A percentile compares a stretch with the other conserved stretches of the same genome.
These are phyloP conservation scores for Hippocampus comes DNA, from an alignment of 2,113 vertebrate genomes.

Conservation along the genomic window DNA sequence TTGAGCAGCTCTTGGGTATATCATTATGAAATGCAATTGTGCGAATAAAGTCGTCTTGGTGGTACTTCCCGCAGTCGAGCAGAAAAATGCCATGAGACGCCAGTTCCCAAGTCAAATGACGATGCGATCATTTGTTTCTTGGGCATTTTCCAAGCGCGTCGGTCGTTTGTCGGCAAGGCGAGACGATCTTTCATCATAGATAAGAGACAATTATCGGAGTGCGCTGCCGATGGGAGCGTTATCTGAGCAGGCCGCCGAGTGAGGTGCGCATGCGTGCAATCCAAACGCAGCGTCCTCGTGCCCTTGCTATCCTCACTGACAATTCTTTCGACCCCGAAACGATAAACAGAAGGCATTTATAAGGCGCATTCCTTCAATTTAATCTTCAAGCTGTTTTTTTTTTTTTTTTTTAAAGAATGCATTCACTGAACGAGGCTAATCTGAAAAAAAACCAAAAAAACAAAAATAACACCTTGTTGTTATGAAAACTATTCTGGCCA, in stretches of 20 bases:
- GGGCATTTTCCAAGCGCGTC: constrained; percentile 1
- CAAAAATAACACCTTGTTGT: neutral
- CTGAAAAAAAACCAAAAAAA: neutral
- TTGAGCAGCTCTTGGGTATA: no score
- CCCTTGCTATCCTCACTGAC: constrained; percentile 63
- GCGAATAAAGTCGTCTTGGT: no score
- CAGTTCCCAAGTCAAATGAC: neutral
- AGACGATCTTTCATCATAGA: constrained; percentile 62
- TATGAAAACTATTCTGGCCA: constrained; percentile 21
- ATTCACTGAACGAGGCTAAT: neutral
- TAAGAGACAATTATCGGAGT: constrained; percentile 60
- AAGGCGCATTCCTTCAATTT: constrained; percentile 21
- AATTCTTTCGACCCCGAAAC: constrained; percentile 49
- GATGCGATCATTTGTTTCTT: neutral
- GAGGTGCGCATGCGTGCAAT: constrained; percentile 33
- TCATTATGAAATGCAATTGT: no score
- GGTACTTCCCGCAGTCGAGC: neutral
- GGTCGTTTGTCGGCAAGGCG: neutral
- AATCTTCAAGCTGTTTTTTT: neutral
- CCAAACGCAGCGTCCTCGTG: constrained; percentile 42
- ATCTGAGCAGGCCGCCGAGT: constrained; percentile 53
- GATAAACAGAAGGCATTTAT: constrained; percentile 50
- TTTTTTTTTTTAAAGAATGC: neutral
- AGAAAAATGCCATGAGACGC: neutral
- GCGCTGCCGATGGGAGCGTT: constrained; percentile 36